phyloP scores from a whole-genome alignment of 2,113 vertebrate species.

The Pseudopipra pipra region DNA sequence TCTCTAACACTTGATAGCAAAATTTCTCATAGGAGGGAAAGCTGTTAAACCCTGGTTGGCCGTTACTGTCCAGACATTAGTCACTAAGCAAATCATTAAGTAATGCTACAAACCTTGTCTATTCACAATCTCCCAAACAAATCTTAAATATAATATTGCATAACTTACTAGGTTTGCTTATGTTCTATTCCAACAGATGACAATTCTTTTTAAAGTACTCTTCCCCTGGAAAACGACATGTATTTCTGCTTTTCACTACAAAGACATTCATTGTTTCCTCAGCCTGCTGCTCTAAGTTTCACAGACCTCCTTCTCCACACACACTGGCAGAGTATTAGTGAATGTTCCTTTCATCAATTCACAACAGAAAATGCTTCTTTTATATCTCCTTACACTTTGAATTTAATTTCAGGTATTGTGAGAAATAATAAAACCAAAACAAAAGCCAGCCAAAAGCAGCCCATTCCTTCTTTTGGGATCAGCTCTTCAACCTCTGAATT shows the following conservation, averaged over 20 bases:
- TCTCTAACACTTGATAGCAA: background rate
- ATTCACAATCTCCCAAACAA: background rate
- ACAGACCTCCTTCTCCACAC: slow-evolving; percentile 10
- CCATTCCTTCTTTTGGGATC: background rate
- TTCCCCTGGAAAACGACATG: background rate
- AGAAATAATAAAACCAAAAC: background rate
- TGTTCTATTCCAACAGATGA: background rate
- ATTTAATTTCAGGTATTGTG: slow-evolving; percentile 12
- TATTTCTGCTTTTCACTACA: slow-evolving; percentile 14
- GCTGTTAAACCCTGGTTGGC: no score
- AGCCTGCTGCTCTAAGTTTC: background rate
- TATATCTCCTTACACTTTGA: slow-evolving; percentile 22
- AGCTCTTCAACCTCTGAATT: background rate
- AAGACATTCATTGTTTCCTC: slow-evolving; percentile 39
- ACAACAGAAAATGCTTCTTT: slow-evolving; percentile 20
- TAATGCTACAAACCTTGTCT: background rate
- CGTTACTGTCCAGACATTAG: background rate
- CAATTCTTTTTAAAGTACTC: background rate
- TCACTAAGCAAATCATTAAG: background rate
- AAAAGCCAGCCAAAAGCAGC: background rate
- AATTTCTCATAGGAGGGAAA: no score
- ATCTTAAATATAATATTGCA: background rate
- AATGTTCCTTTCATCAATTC: slow-evolving; percentile 34
- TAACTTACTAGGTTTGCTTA: background rate
- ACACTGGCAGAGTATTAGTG: background rate